Conservation (phyloP, 2,797 vertebrate genomes). For the Eremophila alpestris region DNA sequence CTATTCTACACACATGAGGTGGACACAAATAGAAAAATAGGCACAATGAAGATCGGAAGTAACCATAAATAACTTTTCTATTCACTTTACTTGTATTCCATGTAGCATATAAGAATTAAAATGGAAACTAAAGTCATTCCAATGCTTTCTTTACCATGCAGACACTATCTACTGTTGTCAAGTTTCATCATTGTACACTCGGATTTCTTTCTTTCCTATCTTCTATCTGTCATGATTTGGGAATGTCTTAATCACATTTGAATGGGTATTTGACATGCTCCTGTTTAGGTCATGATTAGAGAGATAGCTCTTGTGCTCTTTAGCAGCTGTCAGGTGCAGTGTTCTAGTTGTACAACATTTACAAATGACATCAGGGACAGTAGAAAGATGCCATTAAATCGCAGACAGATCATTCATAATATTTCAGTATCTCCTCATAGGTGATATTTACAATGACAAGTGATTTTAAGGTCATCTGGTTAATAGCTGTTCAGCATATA, state of each 20-base stretch:
- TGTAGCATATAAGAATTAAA: not conserved
- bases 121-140: not conserved
- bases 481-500: not conserved
- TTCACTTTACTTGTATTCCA: not conserved
- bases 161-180: not conserved
- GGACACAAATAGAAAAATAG: not conserved
- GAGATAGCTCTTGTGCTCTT: not conserved
- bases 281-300: not conserved
- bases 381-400: not conserved
- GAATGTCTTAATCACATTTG: not conserved
- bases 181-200: not conserved
- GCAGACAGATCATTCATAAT: not conserved
- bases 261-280: not conserved
- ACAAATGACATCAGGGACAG: not conserved
- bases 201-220: not conserved
- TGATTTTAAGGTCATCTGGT: not conserved
- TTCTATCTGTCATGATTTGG: not conserved
- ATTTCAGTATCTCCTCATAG: not conserved
- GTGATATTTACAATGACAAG: not conserved
- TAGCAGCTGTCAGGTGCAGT: not conserved
- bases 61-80: not conserved
- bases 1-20: not conserved
- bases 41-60: not conserved
- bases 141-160: not conserved
- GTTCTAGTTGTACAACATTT: not conserved